Conservation (phyloP, 1,140 invertebrate species). For the Nasonia vitripennis region DNA sequence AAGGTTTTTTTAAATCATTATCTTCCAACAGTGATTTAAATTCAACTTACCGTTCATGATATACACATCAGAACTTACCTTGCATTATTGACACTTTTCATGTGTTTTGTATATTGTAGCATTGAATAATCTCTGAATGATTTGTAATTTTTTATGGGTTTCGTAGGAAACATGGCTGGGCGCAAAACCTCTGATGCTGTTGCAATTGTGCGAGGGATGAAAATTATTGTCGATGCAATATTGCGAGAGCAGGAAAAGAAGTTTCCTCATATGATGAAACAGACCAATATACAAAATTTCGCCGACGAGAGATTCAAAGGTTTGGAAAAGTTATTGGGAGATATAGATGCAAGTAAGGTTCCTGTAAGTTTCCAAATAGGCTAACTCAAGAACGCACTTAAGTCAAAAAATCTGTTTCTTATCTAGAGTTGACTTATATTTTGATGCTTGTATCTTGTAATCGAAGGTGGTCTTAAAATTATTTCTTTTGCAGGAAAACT, state of each 20-base stretch:
- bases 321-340: constrained; percentile 59
- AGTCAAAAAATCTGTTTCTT: constrained; percentile 34
- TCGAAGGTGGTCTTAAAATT: constrained; percentile 6
- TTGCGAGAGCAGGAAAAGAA: constrained; percentile 65
- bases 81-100: background rate
- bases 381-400: constrained; percentile 36
- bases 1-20: background rate
- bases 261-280: constrained; percentile 60
- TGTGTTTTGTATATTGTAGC: background rate
- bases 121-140: background rate
- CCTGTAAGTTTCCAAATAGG: constrained; percentile 69
- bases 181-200: constrained; percentile 66
- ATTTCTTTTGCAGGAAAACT: constrained; percentile 60
- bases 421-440: constrained; percentile 11
- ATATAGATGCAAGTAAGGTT: constrained; percentile 71
- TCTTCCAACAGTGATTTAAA: background rate
- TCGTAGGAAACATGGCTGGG: constrained; percentile 62
- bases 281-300: constrained; percentile 62
- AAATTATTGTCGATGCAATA: constrained; percentile 64
- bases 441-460: constrained; percentile 7
- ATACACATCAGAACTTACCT: background rate
- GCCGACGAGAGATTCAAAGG: constrained; percentile 60
- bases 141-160: background rate
- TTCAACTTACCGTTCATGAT: background rate
- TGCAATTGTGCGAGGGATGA: constrained; percentile 65